Percentiles rank a stretch among this genome's conserved stretches.
Conservation (phyloP, 2,113 vertebrate genomes). For the Aspiorhynchus laticeps region DNA sequence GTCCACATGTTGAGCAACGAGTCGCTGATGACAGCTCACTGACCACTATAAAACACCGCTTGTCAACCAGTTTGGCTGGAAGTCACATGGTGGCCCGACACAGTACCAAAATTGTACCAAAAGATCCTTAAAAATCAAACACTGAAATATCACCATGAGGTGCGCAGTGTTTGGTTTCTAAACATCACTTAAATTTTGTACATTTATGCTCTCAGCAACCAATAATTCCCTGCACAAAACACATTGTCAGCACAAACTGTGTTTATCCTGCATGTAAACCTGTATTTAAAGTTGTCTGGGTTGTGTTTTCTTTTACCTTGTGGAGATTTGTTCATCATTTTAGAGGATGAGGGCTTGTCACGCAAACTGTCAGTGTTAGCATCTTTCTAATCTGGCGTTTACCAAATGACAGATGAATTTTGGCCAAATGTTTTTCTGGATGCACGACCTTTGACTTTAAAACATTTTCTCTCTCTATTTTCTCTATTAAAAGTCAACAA, state of each 20-base stretch:
- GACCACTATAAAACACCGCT: constrained; percentile 6
- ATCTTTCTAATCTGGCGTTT: background rate
- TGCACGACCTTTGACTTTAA: background rate
- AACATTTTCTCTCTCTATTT: background rate
- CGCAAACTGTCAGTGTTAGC: background rate
- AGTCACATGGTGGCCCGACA: background rate
- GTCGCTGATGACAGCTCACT: constrained; percentile 16
- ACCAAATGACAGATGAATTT: background rate
- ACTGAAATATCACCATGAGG: background rate
- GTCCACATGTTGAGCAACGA: constrained; percentile 36
- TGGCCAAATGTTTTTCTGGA: background rate
- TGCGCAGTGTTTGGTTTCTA: background rate
- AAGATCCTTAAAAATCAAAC: background rate
- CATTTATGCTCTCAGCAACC: background rate
- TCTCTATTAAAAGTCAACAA: background rate
- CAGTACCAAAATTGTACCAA: background rate
- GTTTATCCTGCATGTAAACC: background rate
- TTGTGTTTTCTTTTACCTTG: background rate
- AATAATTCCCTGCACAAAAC: background rate
- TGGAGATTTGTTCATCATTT: constrained; percentile 15
- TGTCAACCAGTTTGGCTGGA: background rate
- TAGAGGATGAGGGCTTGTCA: background rate
- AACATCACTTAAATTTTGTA: background rate
- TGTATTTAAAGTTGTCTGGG: constrained; percentile 11
- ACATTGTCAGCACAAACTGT: background rate